phyloP scores from a whole-genome alignment of 2,113 vertebrate genomes.

The Lagopus leucura region DNA sequence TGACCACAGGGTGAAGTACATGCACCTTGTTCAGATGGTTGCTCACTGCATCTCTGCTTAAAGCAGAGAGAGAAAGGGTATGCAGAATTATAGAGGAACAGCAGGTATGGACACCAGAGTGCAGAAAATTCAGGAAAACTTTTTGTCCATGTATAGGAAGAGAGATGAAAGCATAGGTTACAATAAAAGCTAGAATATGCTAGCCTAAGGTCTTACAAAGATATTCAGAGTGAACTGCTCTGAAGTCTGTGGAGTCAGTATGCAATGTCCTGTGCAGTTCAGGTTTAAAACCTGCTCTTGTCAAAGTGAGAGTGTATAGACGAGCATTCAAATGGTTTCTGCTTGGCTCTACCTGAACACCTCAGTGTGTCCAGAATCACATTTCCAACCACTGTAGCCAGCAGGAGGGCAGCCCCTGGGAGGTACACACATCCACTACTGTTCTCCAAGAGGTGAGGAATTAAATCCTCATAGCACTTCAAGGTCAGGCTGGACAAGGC shows the following conservation, averaged over 20 bases:
- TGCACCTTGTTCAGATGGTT: background rate
- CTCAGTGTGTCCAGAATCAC: background rate
- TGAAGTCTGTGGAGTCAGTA: background rate
- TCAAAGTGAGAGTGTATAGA: background rate
- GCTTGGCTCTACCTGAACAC: background rate
- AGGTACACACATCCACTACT: background rate
- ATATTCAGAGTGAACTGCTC: background rate
- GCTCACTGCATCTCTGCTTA: background rate
- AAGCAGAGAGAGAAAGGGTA: background rate
- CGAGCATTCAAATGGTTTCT: background rate
- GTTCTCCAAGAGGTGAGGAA: background rate
- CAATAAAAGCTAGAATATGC: background rate
- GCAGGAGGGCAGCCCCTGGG: background rate
- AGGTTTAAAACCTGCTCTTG: background rate
- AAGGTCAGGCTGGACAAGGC: too few species aligned
- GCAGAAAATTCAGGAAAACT: background rate
- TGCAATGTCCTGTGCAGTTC: background rate
- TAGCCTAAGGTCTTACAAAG: background rate
- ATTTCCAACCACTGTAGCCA: accelerated
- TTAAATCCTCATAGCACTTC: background rate
- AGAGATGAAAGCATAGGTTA: background rate
- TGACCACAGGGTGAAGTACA: background rate
- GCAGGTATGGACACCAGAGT: background rate
- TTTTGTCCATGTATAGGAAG: accelerated
- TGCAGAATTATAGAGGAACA: background rate